Evolutionary conservation across 2,113 vertebrate species (phyloP), one percentile per base, ranked within the genome.

Genomic region (Drymodes brunneopygia): DNA sequence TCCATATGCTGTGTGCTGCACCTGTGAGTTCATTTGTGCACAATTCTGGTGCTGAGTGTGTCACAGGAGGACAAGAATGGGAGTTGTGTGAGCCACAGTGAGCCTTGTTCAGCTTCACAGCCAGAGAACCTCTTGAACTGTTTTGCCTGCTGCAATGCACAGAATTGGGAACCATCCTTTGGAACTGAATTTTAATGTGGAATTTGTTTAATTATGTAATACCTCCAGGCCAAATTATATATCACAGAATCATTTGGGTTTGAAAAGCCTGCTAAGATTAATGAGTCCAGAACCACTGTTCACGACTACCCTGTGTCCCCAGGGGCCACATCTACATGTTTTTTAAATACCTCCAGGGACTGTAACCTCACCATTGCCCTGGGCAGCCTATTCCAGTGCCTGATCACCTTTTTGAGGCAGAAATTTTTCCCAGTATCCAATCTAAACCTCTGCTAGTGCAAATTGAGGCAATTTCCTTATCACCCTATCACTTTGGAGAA

Each of bases 151-250:
- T 66, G 58, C 18, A 69, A 47, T 36, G 51, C 15, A 71, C 17
- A 75, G 62, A 61, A 33, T 61, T 86, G 19, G 50, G 87, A 84
- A 35, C 17, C 23, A 28, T 16, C 22, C 33, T 89, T 67, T 8
- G 40, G 28, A 73, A 94, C 54, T 22, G 53, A 90, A 93, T 90
- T 95, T 86, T 11, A 62, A 19, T 61, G 60, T 62, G 14, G 15
- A 61, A 64, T 10, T 42, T 36, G 15, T 36, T 8, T 50, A 61
- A 61, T 57, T 81, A 38, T 25, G 40, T 66, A 60, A 1, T 88
- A n/a, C n/a, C n/a, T n/a, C n/a, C n/a, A n/a, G 15, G 90, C 18
- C 80, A 69, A 92, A 81, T 92, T 82, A 38, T 48, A 12, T 10
- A 31, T 45, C 15, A 21, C 13, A 40, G 12, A 35, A 80, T 64